A percentile compares a stretch with the other conserved stretches of the same genome.
These are phyloP conservation scores for Sternotherus odoratus DNA, from an alignment of 2,797 vertebrate genomes.

Conservation along the genomic window DNA sequence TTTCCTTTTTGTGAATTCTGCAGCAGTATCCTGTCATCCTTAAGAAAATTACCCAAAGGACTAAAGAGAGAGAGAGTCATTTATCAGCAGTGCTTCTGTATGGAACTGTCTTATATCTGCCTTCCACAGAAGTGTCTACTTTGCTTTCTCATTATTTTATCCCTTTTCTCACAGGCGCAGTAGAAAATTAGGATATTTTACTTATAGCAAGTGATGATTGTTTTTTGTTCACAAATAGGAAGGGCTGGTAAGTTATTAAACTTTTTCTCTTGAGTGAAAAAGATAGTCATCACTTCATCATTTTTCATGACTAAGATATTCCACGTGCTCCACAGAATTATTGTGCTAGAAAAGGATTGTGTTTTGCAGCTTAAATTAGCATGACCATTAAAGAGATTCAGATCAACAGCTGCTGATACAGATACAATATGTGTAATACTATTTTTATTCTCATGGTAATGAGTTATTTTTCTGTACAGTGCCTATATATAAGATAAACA, in stretches of 20 bases:
- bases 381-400: conserved; percentile 63
- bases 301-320: conserved; percentile 45
- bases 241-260: conserved; percentile 53
- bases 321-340: conserved; percentile 57
- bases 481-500: conserved; percentile 57
- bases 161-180: conserved; percentile 60
- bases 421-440: conserved; percentile 53
- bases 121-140: conserved; percentile 42
- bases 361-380: conserved; percentile 61
- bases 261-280: conserved; percentile 60
- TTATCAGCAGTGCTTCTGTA: conserved; percentile 47
- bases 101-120: conserved; percentile 57
- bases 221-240: conserved; percentile 58
- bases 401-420: conserved; percentile 60
- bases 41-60: conserved; percentile 58
- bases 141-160: conserved; percentile 63
- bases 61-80: conserved; percentile 15
- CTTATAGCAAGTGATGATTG: conserved; percentile 51
- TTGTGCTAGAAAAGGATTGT: conserved; percentile 30
- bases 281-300: conserved; percentile 61
- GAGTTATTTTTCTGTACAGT: conserved; percentile 62
- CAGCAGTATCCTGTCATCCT: conserved; percentile 37
- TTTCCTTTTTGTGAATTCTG: conserved; percentile 54
- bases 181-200: conserved; percentile 69
- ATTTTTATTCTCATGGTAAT: conserved; percentile 68